Evolutionary conservation across 2,888 invertebrate genomes (phyloP).

Genomic region (Parnassius orleans): DNA sequence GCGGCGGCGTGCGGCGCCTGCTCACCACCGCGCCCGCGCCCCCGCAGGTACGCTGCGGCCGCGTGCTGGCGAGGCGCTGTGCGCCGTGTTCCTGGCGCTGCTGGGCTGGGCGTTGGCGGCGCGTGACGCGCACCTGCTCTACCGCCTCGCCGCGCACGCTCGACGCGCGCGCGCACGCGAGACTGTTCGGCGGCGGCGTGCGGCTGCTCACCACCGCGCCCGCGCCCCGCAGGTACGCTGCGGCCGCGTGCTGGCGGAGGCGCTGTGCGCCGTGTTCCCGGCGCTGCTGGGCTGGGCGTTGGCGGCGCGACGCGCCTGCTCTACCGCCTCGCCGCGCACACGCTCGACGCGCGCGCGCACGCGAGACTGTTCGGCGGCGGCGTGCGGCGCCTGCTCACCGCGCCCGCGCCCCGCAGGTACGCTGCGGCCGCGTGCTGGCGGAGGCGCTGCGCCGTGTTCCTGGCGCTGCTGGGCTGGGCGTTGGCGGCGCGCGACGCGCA

Average conservation of each 20-base stretch:
- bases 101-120: slow-evolving; percentile 96
- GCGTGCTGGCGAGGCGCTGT: slow-evolving; percentile 95
- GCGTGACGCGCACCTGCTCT: slow-evolving; percentile 95
- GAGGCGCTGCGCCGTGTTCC: slow-evolving; percentile 95
- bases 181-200: slow-evolving; percentile 94
- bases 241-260: slow-evolving; percentile 95
- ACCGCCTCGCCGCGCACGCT: slow-evolving; percentile 90
- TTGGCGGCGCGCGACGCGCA: slow-evolving; percentile 96
- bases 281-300: slow-evolving; percentile 96
- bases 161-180: slow-evolving; percentile 88
- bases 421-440: slow-evolving; percentile 89
- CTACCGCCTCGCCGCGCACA: slow-evolving; percentile 91
- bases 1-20: slow-evolving; percentile 93
- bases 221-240: slow-evolving; percentile 58
- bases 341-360: slow-evolving; percentile 92
- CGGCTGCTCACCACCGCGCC: slow-evolving; percentile 91
- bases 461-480: slow-evolving; percentile 95
- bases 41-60: slow-evolving; percentile 73
- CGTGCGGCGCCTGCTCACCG: slow-evolving; percentile 91
- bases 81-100: slow-evolving; percentile 95
- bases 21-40: slow-evolving; percentile 87
- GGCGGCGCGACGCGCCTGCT: slow-evolving; percentile 93
- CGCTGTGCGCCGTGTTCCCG: slow-evolving; percentile 95
- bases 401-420: slow-evolving; percentile 78
- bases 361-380: slow-evolving; percentile 93